A percentile compares a stretch with the other conserved stretches of the same genome.
Evolutionary conservation across 1,140 invertebrate genomes (phyloP).

Genomic region (Lutraria rhynchaena): DNA sequence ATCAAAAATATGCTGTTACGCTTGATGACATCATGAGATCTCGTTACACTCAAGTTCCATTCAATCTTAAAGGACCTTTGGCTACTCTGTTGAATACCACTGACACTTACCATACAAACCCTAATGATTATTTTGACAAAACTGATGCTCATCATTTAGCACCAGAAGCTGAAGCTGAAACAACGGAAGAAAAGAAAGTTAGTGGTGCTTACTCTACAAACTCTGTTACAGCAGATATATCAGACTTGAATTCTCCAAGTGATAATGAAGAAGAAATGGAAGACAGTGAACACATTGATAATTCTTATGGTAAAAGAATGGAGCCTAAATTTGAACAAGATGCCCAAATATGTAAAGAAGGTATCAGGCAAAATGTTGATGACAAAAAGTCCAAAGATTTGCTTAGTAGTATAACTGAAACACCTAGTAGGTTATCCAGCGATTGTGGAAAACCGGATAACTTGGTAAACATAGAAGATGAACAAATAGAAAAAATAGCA

Average conservation of each 20-base stretch:
- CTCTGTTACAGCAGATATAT: slow-evolving; percentile 16
- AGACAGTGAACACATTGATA: background rate
- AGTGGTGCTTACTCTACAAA: background rate
- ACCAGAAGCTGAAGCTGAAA: no score
- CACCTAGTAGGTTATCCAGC: no score
- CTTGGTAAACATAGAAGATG: no score
- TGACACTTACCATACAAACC: background rate
- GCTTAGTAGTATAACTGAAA: no score
- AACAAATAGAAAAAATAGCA: no score
- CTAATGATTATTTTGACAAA: slow-evolving; percentile 2
- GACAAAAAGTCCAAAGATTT: background rate
- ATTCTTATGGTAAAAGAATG: background rate
- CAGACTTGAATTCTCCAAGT: slow-evolving; percentile 19
- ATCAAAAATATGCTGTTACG: slow-evolving; percentile 16
- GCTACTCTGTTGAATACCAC: slow-evolving; percentile 7
- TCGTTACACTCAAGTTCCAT: background rate
- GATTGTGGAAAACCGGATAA: no score
- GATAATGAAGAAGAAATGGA: background rate
- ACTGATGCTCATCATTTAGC: no score
- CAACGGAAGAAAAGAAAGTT: background rate
- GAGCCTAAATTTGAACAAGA: no score
- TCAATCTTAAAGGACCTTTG: slow-evolving; percentile 17
- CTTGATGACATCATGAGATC: slow-evolving; percentile 22
- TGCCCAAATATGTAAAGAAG: background rate
- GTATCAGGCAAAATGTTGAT: no score